Base-by-base conservation (phyloP, 2,888 invertebrate genomes). In the Fissipunctia ypsillon region DNA sequence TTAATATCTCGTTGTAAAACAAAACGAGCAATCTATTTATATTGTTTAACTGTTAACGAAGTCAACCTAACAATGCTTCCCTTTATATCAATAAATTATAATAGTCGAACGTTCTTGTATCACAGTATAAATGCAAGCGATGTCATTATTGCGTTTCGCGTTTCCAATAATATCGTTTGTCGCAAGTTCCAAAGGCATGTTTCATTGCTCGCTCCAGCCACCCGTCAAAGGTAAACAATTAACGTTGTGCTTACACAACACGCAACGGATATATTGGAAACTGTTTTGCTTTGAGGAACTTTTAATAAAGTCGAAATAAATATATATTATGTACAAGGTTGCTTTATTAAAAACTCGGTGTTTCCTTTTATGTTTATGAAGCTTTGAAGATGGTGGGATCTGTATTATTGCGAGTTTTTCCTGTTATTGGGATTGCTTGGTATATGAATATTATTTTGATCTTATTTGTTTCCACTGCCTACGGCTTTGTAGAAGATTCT, bases 301-400 rank as follows among this genome's bases (percentile, higher is more conserved):
- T 86, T 80, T 83, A 73, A 83, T 85, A 78, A 83, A 83, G 45
- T 61, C 41, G 78, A 71, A 68, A 76, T n/a, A n/a, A n/a, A n/a
- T n/a, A n/a, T n/a, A n/a, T n/a, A n/a, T n/a, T n/a, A 84, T 81
- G 76, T 69, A 22, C 45, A 43, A 54, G 35, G 60, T 25, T 25
- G 45, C 38, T 80, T 73, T 73, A 80, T 80, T 79, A 50, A 80
- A 83, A 72, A 57, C 57, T 56, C 12, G 25, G 28, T 80, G 52
- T 80, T 41, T 79, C 7, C 52, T 74, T 67, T 69, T n/a, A 59
- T 54, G 31, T 84, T 63, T 50, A 31, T 45, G 57, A 31, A 48
- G 25, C 64, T 63, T 81, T 78, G 41, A 68, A 82, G 82, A 82
- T 48, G 63, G 57, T n/a, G 25, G n/a, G 19, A 52, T 19, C 3